phyloP scores from a whole-genome alignment of 2,113 vertebrate genomes.

The Azemiops feae region DNA sequence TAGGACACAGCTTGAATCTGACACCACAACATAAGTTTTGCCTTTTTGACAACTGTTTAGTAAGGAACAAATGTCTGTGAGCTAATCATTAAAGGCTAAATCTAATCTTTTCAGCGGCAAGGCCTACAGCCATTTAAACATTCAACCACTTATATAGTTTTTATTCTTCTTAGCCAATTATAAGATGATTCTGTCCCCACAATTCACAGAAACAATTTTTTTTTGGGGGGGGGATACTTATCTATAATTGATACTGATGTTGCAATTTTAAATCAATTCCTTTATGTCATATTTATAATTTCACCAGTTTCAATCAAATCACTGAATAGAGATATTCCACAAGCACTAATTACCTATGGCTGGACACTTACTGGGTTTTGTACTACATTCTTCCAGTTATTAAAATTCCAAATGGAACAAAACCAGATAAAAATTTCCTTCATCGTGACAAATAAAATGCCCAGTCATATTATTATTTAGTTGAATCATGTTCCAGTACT shows the following conservation, averaged over 20 bases:
- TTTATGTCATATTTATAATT: background rate
- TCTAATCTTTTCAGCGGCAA: background rate
- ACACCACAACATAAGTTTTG: background rate
- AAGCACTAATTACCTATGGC: background rate
- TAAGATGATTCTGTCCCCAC: background rate
- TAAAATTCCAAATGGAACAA: conserved; percentile 59
- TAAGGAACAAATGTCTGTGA: background rate
- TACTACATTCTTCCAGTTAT: conserved; percentile 19
- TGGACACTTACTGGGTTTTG: background rate
- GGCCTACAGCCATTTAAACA: background rate
- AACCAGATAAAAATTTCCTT: background rate
- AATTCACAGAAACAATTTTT: background rate
- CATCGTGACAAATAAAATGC: background rate
- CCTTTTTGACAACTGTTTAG: background rate
- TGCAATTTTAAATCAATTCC: background rate
- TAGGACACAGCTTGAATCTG: background rate
- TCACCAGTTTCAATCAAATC: background rate
- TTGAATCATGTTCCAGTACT: conserved; percentile 1
- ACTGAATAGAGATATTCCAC: background rate
- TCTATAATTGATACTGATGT: background rate
- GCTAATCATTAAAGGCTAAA: background rate
- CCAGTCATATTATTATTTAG: conserved; percentile 20
- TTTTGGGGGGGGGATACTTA: background rate
- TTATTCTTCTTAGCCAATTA: background rate
- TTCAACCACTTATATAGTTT: background rate